Conservation (phyloP, 2,888 invertebrate species). For the Ceramica pisi region DNA sequence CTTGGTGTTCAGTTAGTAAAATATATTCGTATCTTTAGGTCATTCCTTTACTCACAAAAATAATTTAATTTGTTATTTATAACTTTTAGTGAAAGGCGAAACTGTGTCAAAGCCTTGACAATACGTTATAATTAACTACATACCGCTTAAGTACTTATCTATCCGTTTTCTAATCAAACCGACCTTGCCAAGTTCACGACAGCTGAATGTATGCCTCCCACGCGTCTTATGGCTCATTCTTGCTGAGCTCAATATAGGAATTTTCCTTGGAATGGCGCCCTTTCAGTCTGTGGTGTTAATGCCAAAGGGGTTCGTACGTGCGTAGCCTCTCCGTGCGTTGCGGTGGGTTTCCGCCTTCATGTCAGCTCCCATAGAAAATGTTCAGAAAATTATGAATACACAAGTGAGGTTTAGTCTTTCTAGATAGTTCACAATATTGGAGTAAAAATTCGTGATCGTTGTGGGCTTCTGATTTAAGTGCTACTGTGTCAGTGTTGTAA, state of each 20-base stretch:
- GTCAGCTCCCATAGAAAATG: no score
- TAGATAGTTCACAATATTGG: no score
- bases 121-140: conserved; percentile 37
- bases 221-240: background rate
- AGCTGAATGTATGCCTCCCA: conserved; percentile 14
- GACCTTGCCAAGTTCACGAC: conserved; percentile 22
- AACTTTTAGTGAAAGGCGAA: conserved; percentile 49
- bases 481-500: no score
- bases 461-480: no score
- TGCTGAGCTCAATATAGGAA: background rate
- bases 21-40: background rate
- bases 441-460: no score
- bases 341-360: no score
- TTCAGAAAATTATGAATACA: no score
- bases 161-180: conserved; percentile 28
- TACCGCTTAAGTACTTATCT: conserved; percentile 1
- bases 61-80: background rate
- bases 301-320: no score
- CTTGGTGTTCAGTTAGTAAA: no score
- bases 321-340: no score
- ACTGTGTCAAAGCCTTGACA: conserved; percentile 48
- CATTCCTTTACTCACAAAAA: conserved; percentile 1
- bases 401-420: no score
- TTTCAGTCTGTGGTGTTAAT: background rate
- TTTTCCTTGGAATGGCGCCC: background rate